Evolutionary conservation across 2,797 vertebrate genomes (phyloP).

Genomic region (Euphonia xanthogaster): DNA sequence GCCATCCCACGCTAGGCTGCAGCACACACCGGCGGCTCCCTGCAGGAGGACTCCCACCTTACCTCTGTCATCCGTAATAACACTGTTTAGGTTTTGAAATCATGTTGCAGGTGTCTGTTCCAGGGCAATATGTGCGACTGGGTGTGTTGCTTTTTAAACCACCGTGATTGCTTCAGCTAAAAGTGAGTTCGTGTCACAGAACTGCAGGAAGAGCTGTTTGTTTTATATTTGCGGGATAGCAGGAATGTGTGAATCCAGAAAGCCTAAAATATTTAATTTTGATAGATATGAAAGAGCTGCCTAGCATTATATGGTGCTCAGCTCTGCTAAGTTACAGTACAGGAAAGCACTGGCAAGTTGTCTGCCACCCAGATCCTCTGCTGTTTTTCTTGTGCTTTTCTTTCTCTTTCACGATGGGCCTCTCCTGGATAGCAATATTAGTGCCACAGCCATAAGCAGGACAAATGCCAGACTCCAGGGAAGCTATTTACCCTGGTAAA

Average conservation of each 20-base stretch:
- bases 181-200: neutral
- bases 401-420: neutral
- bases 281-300: neutral
- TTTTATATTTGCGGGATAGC: neutral
- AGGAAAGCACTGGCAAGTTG: neutral
- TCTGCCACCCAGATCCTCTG: neutral
- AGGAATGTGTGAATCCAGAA: neutral
- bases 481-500: neutral
- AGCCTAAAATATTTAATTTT: neutral
- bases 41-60: neutral
- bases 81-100: neutral
- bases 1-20: conserved; percentile 33
- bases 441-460: neutral
- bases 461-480: neutral
- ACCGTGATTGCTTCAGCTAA: neutral
- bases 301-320: neutral
- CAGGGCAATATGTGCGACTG: neutral
- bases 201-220: neutral
- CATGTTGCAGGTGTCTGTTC: neutral
- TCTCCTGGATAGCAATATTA: neutral
- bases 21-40: neutral
- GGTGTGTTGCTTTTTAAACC: neutral
- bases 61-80: neutral
- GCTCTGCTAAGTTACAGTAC: neutral
- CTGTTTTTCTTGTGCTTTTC: neutral